Percentiles rank a stretch among this genome's conserved stretches.
phyloP scores from a whole-genome alignment of 2,888 invertebrate species.

The Himalopsyche japonica region DNA sequence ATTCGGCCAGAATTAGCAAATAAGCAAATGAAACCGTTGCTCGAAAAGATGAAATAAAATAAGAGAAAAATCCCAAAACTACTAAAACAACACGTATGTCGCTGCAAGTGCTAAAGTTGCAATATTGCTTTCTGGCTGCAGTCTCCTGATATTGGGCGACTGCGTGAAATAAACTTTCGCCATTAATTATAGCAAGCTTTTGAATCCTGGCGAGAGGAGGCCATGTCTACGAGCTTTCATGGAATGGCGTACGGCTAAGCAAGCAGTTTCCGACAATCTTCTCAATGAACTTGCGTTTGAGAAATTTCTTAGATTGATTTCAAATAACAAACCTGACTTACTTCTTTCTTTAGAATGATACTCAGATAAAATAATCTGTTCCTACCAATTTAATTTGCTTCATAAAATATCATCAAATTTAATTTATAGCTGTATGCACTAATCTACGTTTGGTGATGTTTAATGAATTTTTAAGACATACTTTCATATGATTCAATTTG shows the following conservation, averaged over 20 bases:
- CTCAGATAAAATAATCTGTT: too few species aligned
- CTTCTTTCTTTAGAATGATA: too few species aligned
- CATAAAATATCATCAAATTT: too few species aligned
- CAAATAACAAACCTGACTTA: too few species aligned
- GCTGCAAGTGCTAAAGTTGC: constrained; percentile 14
- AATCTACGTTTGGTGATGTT: too few species aligned
- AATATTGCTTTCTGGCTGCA: constrained; percentile 20
- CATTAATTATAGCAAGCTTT: constrained; percentile 38
- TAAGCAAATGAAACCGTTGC: background rate
- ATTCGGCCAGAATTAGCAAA: background rate
- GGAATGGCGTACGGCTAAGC: background rate
- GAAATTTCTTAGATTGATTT: too few species aligned
- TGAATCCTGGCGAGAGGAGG: constrained; percentile 21
- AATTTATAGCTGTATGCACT: too few species aligned
- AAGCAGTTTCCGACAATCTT: too few species aligned
- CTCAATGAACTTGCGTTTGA: too few species aligned
- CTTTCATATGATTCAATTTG: too few species aligned
- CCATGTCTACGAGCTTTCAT: background rate
- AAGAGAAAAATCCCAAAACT: background rate
- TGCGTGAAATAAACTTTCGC: constrained; percentile 35
- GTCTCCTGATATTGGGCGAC: constrained; percentile 31
- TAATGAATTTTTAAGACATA: too few species aligned
- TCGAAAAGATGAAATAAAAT: background rate
- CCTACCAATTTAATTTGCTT: too few species aligned
- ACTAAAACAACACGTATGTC: background rate